Evolutionary conservation across 2,797 vertebrate species (phyloP).

Genomic region (Tokudaia tokunoshimensis): DNA sequence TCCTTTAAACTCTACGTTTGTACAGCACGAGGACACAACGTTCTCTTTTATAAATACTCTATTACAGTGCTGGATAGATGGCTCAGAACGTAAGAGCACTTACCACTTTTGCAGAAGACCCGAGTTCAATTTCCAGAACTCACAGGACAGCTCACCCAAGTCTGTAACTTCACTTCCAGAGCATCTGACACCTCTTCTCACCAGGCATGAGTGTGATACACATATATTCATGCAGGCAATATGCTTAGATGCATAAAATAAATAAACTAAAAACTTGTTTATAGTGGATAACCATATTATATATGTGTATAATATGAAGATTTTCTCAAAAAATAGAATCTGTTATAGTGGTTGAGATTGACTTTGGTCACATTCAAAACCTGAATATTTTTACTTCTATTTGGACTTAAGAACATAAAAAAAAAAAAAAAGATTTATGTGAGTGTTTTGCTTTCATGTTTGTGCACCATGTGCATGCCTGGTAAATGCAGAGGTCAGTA

Average conservation of each 20-base stretch:
- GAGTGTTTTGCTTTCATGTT: not conserved
- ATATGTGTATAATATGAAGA: not conserved
- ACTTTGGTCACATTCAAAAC: slow-evolving; percentile 48
- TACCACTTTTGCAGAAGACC: not conserved
- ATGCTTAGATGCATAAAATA: not conserved
- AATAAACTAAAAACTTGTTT: not conserved
- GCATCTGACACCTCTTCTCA: not conserved
- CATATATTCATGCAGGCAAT: not conserved
- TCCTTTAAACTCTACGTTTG: not conserved
- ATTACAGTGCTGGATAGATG: not conserved
- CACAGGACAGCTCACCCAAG: not conserved
- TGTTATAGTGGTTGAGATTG: slow-evolving; percentile 18
- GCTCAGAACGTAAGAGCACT: not conserved
- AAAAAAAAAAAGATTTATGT: not conserved
- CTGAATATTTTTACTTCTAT: slow-evolving; percentile 24
- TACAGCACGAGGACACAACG: not conserved
- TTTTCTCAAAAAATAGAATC: not conserved
- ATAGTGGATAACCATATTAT: not conserved
- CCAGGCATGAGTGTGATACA: too few relatives aligned
- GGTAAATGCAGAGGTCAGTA: not conserved
- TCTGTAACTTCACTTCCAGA: not conserved
- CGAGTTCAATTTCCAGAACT: not conserved
- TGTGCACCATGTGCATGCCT: not conserved
- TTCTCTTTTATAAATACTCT: not conserved
- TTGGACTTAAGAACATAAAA: not conserved